These are phyloP conservation scores for Brevimyrus niger DNA, from an alignment of 2,113 vertebrate species.

Conservation along the genomic window DNA sequence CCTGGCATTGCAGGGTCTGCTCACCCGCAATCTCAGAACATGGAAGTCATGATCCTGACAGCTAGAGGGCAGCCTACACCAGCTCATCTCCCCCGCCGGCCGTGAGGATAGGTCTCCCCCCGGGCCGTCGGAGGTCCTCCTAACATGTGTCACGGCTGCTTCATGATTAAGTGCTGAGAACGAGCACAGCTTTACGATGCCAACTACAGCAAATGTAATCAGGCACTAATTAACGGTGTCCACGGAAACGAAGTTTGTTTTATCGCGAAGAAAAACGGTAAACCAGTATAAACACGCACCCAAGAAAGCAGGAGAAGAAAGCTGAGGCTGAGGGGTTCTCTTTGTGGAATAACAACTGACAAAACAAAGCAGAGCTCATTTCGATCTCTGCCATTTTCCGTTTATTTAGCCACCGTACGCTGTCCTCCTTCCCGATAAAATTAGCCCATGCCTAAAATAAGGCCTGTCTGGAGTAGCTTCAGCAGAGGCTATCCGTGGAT, in stretches of 20 bases:
- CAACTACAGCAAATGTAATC: conserved; percentile 53
- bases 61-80: conserved; percentile 69
- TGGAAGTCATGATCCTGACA: conserved; percentile 47
- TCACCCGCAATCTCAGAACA: conserved; percentile 20
- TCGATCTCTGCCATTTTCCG: conserved; percentile 28
- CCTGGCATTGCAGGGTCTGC: not conserved
- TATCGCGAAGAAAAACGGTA: conserved; percentile 45
- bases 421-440: conserved; percentile 38
- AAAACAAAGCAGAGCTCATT: not conserved
- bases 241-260: conserved; percentile 55
- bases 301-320: conserved; percentile 35
- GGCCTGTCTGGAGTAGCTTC: conserved; percentile 32
- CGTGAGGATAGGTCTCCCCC: conserved; percentile 40
- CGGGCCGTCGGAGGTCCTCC: conserved; percentile 20
- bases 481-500: not conserved
- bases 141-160: conserved; percentile 34
- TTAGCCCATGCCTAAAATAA: conserved; percentile 27
- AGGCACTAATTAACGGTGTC: conserved; percentile 55
- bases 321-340: conserved; percentile 43
- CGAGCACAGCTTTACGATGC: conserved; percentile 36
- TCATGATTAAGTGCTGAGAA: conserved; percentile 31
- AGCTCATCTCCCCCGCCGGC: conserved; percentile 38
- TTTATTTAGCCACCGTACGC: conserved; percentile 35
- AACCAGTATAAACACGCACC: conserved; percentile 46
- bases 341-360: conserved; percentile 28